Evolutionary conservation across 2,113 vertebrate genomes (phyloP).

Genomic region (Chaenocephalus aceratus): DNA sequence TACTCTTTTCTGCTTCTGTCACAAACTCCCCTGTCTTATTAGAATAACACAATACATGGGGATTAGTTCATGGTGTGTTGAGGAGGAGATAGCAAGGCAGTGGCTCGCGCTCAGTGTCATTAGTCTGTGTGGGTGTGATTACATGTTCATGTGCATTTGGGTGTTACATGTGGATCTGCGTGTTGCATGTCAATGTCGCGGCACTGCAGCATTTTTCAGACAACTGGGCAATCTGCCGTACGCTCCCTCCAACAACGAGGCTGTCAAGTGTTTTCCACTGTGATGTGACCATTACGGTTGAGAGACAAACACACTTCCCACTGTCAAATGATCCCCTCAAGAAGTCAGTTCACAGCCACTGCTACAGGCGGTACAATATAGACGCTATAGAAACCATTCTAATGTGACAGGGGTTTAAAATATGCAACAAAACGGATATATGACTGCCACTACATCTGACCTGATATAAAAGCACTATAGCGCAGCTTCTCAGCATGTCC

Average conservation of each 20-base stretch:
- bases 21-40: slow-evolving; percentile 50
- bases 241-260: slow-evolving; percentile 20
- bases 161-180: slow-evolving; percentile 50
- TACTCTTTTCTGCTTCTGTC: slow-evolving; percentile 50
- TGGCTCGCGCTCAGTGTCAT: slow-evolving; percentile 59
- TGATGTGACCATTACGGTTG: slow-evolving; percentile 62
- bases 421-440: slow-evolving; percentile 3
- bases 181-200: slow-evolving; percentile 51
- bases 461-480: not conserved
- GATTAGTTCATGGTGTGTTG: slow-evolving; percentile 64
- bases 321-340: slow-evolving; percentile 61
- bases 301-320: slow-evolving; percentile 46
- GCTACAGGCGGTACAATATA: slow-evolving; percentile 40
- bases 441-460: slow-evolving; percentile 17
- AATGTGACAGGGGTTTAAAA: slow-evolving; percentile 34
- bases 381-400: slow-evolving; percentile 20
- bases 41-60: slow-evolving; percentile 58
- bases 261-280: slow-evolving; percentile 60
- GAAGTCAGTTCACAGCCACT: slow-evolving; percentile 28
- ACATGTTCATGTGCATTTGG: slow-evolving; percentile 57
- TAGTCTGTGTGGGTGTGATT: slow-evolving; percentile 64
- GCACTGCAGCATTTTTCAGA: slow-evolving; percentile 26
- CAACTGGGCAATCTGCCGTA: slow-evolving; percentile 49
- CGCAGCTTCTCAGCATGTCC: slow-evolving; percentile 27
- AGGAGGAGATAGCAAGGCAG: slow-evolving; percentile 58